These are phyloP conservation scores for Orthosia incerta DNA, from an alignment of 2,888 invertebrate genomes.

Conservation along the genomic window DNA sequence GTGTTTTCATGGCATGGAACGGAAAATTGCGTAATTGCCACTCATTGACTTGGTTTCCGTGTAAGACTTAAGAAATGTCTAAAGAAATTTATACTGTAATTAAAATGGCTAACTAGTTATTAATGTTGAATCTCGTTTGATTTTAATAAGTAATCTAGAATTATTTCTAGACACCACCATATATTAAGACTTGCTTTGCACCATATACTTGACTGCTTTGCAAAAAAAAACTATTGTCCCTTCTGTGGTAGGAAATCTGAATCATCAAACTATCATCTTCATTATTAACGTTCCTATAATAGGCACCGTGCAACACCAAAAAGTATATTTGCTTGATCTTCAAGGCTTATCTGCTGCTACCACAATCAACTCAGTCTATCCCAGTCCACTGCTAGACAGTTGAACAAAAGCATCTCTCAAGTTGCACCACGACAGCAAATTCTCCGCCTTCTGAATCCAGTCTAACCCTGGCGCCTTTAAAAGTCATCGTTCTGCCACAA, in stretches of 20 bases:
- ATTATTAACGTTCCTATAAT: too few species aligned
- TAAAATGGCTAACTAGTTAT: conserved; percentile 22
- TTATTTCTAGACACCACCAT: background rate
- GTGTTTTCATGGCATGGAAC: conserved; percentile 57
- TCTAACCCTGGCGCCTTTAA: background rate
- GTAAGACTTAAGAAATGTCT: conserved; percentile 37
- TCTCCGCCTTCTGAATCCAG: background rate
- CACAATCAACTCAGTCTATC: background rate
- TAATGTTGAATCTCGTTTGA: conserved; percentile 3
- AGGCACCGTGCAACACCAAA: too few species aligned
- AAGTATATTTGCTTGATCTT: too few species aligned
- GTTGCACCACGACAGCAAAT: too few species aligned
- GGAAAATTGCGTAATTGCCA: conserved; percentile 55
- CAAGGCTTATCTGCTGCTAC: background rate
- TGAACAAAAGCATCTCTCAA: background rate
- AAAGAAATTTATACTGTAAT: conserved; percentile 47
- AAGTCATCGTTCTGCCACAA: background rate
- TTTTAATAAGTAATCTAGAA: conserved; percentile 7
- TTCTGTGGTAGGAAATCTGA: too few species aligned
- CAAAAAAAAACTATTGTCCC: too few species aligned
- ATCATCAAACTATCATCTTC: too few species aligned
- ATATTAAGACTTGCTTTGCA: too few species aligned
- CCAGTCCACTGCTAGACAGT: background rate
- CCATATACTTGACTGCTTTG: too few species aligned
- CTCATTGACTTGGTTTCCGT: conserved; percentile 54